A percentile compares a stretch with the other conserved stretches of the same genome.
Evolutionary conservation across 2,113 vertebrate species (phyloP).

Genomic region (Microcebus tavaratra): DNA sequence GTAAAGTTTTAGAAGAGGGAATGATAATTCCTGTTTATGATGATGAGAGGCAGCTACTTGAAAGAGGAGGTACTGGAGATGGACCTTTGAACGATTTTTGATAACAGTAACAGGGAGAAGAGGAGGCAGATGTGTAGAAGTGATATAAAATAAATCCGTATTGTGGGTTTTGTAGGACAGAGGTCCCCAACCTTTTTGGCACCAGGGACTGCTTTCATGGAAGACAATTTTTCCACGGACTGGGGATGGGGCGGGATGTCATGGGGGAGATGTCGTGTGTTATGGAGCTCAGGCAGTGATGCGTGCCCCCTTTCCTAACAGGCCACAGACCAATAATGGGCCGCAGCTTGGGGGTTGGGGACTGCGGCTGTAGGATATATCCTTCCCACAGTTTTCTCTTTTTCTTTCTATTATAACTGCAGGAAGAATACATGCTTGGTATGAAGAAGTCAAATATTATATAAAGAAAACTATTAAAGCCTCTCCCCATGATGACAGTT

Average conservation of each 20-base stretch:
- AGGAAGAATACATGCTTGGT: not conserved
- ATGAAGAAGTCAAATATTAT: not conserved
- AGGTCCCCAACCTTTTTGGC: no score
- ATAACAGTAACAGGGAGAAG: not conserved
- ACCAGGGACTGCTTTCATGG: no score
- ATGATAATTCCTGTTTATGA: not conserved
- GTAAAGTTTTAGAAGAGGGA: not conserved
- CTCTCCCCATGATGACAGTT: not conserved
- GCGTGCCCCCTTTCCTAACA: no score
- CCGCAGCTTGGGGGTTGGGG: no score
- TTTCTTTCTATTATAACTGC: not conserved
- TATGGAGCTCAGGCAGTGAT: no score
- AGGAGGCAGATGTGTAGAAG: not conserved
- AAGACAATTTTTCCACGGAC: no score
- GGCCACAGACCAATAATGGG: no score
- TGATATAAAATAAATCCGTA: not conserved
- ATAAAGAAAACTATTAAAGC: not conserved
- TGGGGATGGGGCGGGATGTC: no score
- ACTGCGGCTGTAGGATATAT: not conserved
- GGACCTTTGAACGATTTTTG: not conserved
- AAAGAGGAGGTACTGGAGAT: not conserved
- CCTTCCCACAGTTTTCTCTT: not conserved
- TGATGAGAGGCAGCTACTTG: not conserved
- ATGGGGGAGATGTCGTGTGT: no score
- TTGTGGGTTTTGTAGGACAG: not conserved